Evolutionary conservation across 2,888 invertebrate species (phyloP).

Genomic region (Drosophila setosimentum): DNA sequence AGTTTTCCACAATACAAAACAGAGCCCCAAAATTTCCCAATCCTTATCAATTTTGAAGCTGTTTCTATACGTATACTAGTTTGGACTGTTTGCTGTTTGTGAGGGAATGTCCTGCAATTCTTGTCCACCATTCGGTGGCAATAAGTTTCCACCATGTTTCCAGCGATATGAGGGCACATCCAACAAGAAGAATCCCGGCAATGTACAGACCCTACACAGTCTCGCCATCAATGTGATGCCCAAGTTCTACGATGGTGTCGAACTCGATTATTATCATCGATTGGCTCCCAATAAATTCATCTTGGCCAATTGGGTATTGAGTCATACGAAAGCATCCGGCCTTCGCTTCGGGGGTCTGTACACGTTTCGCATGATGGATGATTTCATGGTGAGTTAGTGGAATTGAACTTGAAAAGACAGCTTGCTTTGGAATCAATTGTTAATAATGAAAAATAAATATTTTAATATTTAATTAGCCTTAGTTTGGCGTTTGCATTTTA

Average conservation of each 20-base stretch:
- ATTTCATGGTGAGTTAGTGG: conserved; percentile 77
- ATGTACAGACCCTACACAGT: conserved; percentile 82
- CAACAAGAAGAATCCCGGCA: conserved; percentile 83
- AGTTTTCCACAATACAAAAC: conserved; percentile 18
- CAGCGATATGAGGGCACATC: conserved; percentile 69
- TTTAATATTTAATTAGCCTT: not conserved
- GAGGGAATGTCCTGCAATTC: conserved; percentile 61
- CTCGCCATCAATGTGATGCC: conserved; percentile 84
- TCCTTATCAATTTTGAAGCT: conserved; percentile 13
- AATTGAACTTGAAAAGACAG: too few species aligned
- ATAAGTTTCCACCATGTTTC: conserved; percentile 81
- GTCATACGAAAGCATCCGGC: conserved; percentile 82
- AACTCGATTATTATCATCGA: conserved; percentile 78
- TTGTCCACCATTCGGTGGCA: conserved; percentile 56
- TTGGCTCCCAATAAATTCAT: conserved; percentile 82
- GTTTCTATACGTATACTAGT: not conserved
- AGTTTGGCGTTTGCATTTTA: not conserved
- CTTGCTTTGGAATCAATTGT: not conserved
- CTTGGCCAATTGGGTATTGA: conserved; percentile 80
- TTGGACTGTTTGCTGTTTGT: not conserved
- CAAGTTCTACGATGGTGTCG: conserved; percentile 83
- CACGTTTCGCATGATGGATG: conserved; percentile 67
- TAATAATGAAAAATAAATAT: too few species aligned
- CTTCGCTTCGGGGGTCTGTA: conserved; percentile 84
- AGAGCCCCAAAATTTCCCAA: conserved; percentile 45